Conservation (phyloP, 2,113 vertebrate species). For the Bufo bufo region DNA sequence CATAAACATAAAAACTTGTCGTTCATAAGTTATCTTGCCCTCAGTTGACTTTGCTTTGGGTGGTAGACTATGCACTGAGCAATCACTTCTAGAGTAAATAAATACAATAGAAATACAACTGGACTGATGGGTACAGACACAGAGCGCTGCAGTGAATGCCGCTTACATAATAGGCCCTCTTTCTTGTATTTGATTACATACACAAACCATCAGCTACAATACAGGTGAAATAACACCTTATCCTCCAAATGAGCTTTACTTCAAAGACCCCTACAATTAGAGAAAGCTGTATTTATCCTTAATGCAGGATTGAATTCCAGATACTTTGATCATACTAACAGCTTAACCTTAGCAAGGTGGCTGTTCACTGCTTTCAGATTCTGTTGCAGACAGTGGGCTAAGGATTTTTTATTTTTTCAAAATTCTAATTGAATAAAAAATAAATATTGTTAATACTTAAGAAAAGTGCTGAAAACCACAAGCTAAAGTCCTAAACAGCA, state of each 20-base stretch:
- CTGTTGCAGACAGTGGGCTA: neutral
- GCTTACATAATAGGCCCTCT: constrained; percentile 19
- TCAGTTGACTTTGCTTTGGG: constrained; percentile 7
- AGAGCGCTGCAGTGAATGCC: constrained; percentile 1
- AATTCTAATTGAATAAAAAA: neutral
- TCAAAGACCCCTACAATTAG: constrained; percentile 53
- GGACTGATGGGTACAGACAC: constrained; percentile 14
- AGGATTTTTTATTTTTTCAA: neutral
- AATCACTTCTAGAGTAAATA: constrained; percentile 4
- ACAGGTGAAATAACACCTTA: constrained; percentile 40
- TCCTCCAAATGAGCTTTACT: constrained; percentile 16
- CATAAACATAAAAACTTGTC: neutral
- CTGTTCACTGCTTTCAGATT: neutral
- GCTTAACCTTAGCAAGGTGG: neutral
- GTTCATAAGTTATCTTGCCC: neutral
- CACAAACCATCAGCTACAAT: constrained; percentile 44
- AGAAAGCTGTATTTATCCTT: constrained; percentile 40
- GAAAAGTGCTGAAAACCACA: no score
- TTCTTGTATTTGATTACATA: constrained; percentile 39
- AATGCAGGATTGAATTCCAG: constrained; percentile 25
- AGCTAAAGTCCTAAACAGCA: neutral
- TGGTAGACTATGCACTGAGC: constrained; percentile 35
- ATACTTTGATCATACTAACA: constrained; percentile 21
- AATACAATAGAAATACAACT: constrained; percentile 6
- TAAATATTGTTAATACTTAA: no score